Conservation (phyloP, 2,797 vertebrate species). For the Lophotriccus pileatus region DNA sequence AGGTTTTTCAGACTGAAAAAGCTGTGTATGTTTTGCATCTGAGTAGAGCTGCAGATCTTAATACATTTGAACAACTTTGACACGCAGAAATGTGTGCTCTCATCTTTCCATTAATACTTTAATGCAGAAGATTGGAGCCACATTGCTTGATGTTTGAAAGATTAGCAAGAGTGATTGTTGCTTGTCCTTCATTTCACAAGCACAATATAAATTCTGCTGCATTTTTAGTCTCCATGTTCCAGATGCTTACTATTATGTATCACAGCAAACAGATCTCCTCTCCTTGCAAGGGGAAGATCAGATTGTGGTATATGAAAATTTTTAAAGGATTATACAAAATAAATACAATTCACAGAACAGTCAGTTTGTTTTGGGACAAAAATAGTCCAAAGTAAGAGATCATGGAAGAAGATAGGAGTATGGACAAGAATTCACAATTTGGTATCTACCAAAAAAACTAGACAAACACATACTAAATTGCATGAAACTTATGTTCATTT, state of each 20-base stretch:
- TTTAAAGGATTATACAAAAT: neutral
- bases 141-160: constrained; percentile 16
- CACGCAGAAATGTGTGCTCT: neutral
- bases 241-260: constrained; percentile 8
- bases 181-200: constrained; percentile 22
- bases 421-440: neutral
- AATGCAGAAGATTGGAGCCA: neutral
- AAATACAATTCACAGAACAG: neutral
- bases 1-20: neutral
- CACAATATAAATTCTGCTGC: constrained; percentile 21
- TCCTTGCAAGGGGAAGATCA: neutral
- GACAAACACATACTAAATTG: neutral
- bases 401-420: neutral
- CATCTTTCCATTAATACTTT: neutral
- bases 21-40: neutral
- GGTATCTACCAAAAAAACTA: neutral
- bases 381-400: neutral
- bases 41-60: neutral
- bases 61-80: neutral
- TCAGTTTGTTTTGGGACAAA: neutral
- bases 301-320: neutral
- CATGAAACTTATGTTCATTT: neutral
- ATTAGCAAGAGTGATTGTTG: neutral
- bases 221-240: constrained; percentile 32
- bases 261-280: neutral